Evolutionary conservation across 92 coral and sea anemone genomes (phyloP).

Genomic region (Epizoanthus scotinus): DNA sequence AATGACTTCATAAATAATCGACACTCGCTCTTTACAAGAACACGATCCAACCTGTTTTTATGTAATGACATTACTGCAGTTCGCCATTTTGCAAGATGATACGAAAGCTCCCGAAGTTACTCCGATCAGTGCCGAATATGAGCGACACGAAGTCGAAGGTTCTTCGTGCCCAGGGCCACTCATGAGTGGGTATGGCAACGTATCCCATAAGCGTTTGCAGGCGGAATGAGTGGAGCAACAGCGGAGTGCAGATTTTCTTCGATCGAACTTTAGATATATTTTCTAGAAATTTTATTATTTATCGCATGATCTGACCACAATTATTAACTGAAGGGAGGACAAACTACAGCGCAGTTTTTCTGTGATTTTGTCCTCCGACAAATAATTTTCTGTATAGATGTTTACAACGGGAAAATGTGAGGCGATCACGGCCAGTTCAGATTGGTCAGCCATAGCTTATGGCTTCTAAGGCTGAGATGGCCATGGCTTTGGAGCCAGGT

Average conservation of each 20-base stretch:
- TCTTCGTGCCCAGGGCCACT: constrained; percentile 32
- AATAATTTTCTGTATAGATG: constrained; percentile 27
- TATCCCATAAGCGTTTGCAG: constrained; percentile 45
- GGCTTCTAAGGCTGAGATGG: constrained; percentile 37
- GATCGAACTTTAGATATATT: constrained; percentile 43
- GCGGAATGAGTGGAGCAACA: constrained; percentile 57
- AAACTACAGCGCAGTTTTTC: neutral
- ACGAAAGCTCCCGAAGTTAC: neutral
- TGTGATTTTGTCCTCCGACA: constrained; percentile 11
- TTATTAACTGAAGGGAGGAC: constrained; percentile 1
- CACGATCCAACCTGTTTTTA: too few species aligned
- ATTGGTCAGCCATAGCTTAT: constrained; percentile 26
- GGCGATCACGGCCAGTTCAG: constrained; percentile 2
- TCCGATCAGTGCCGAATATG: neutral
- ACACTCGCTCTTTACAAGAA: too few species aligned
- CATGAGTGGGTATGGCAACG: constrained; percentile 43
- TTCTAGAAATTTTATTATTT: constrained; percentile 59
- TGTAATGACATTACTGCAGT: neutral
- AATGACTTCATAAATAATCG: constrained; percentile 26
- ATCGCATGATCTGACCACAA: constrained; percentile 53
- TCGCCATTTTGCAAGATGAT: neutral
- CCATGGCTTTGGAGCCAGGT: constrained; percentile 34
- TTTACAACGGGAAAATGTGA: constrained; percentile 44
- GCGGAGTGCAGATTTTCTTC: constrained; percentile 36
- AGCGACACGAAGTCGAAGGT: constrained; percentile 15